Conservation (phyloP, 2,797 vertebrate species). For the Martes flavigula region DNA sequence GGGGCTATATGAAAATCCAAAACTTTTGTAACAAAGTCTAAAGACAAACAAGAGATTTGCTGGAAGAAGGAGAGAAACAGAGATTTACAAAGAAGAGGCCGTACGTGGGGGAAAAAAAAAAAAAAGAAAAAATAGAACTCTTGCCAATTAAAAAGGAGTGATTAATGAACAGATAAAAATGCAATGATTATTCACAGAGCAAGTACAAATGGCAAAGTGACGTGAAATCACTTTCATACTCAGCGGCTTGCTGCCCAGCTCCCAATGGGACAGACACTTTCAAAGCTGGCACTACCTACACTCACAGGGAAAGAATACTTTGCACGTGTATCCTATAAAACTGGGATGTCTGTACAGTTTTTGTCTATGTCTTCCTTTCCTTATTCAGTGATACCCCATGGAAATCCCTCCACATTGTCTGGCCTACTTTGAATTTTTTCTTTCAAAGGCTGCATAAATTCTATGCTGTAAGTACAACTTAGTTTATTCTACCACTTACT, state of each 20-base stretch:
- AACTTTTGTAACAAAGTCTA: not conserved
- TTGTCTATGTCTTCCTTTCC: not conserved
- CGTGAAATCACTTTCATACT: not conserved
- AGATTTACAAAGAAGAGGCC: not conserved
- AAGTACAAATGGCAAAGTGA: not conserved
- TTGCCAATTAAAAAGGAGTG: not conserved
- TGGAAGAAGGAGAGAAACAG: too few species aligned
- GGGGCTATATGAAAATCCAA: not conserved
- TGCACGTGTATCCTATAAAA: not conserved
- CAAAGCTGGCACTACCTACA: not conserved
- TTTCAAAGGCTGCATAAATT: not conserved
- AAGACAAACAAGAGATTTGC: not conserved
- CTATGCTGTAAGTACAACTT: not conserved
- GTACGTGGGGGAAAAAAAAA: not conserved
- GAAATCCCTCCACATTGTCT: not conserved
- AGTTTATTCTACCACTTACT: not conserved
- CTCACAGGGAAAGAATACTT: not conserved
- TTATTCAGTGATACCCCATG: not conserved
- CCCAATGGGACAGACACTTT: not conserved
- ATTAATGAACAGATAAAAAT: not conserved
- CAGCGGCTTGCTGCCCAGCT: accelerated
- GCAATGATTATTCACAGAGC: not conserved
- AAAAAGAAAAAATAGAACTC: not conserved
- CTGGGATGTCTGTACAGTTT: not conserved
- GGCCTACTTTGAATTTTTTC: not conserved